Evolutionary conservation across 2,888 invertebrate genomes (phyloP).

Genomic region (Acleris sparsana): DNA sequence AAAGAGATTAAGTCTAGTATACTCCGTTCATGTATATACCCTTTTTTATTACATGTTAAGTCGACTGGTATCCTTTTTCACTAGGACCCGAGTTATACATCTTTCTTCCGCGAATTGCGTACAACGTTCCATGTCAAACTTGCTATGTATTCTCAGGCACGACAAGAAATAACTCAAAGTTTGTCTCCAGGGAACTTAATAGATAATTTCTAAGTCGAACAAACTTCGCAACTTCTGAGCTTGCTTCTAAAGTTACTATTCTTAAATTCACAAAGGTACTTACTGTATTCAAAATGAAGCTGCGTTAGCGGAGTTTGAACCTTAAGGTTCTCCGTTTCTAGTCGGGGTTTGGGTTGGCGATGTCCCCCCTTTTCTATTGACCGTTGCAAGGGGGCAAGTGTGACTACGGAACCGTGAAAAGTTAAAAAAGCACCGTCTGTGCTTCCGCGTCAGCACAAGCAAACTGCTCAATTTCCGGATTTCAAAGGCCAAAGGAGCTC

Average conservation of each 20-base stretch:
- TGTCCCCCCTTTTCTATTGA: slow-evolving; percentile 40
- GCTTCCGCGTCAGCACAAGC: slow-evolving; percentile 42
- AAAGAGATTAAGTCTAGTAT: too few species aligned
- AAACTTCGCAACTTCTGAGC: slow-evolving; percentile 61
- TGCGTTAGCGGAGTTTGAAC: slow-evolving; percentile 31
- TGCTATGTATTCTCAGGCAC: slow-evolving; percentile 40
- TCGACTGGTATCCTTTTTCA: too few species aligned
- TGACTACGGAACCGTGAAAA: slow-evolving; percentile 50
- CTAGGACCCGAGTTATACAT: too few species aligned
- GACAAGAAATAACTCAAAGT: slow-evolving; percentile 51
- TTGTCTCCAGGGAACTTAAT: slow-evolving; percentile 52
- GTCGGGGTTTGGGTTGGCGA: slow-evolving; percentile 33
- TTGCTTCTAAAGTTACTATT: slow-evolving; percentile 52
- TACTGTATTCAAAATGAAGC: slow-evolving; percentile 46
- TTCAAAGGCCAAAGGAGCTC: slow-evolving; percentile 32
- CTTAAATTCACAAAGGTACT: slow-evolving; percentile 61
- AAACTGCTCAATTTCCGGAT: slow-evolving; percentile 50
- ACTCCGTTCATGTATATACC: too few species aligned
- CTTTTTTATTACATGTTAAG: too few species aligned
- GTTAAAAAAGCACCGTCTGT: slow-evolving; percentile 50
- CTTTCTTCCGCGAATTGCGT: background rate
- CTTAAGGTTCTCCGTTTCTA: slow-evolving; percentile 19
- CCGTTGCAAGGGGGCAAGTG: slow-evolving; percentile 45
- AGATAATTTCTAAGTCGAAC: slow-evolving; percentile 59
- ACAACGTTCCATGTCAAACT: slow-evolving; percentile 11